Base-by-base conservation (phyloP, 2,888 invertebrate species). In the Parascotia fuliginaria region DNA sequence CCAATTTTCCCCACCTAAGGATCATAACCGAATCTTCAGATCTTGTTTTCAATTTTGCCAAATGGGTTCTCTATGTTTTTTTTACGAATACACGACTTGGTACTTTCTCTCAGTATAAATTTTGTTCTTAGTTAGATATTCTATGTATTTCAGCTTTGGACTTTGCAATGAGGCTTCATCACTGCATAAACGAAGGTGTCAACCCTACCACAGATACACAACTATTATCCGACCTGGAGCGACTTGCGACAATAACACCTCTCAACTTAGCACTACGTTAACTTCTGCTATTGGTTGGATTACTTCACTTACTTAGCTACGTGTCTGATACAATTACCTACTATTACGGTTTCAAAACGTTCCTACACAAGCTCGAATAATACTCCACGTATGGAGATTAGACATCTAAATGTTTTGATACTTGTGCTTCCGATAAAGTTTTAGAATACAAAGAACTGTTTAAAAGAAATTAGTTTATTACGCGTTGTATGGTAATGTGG, bases 321-420 rank as follows among this genome's bases (percentile, higher is more conserved):
- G 83, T 85, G 81, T 83, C 69, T 73, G 78, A 73, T 75, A 83
- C 83, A 84, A 83, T 83, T 83, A 83, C 76, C 76, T 71, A 77
- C 77, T 70, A 71, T 81, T 79, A 80, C 71, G 52, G 65, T 81
- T 85, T 83, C 79, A 75, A 76, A 84, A 85, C 72, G 64, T 63
- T 66, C 67, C 75, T 50, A 75, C 73, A 83, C 81, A 83, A 73
- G 75, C 65, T 75, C 31, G 55, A 42, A 63, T 70, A 70, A 63
- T 69, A 63, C 53, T 61, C 46, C 62, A 42, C 55, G 58, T 65
- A 72, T 70, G 67, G 64, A 65, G 55, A 72, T 71, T 66, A 70
- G 62, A 48, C 39, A 36, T 50, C 41, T 52, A 50, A 58, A 51
- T 49, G 41, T 55, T n/a, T 53, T 42, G n/a, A 33, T 42, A 44